Evolutionary conservation across 64 coral and sea anemone genomes (phyloP), one percentile per base, ranked within the genome.

Genomic region (Montipora capricornis): DNA sequence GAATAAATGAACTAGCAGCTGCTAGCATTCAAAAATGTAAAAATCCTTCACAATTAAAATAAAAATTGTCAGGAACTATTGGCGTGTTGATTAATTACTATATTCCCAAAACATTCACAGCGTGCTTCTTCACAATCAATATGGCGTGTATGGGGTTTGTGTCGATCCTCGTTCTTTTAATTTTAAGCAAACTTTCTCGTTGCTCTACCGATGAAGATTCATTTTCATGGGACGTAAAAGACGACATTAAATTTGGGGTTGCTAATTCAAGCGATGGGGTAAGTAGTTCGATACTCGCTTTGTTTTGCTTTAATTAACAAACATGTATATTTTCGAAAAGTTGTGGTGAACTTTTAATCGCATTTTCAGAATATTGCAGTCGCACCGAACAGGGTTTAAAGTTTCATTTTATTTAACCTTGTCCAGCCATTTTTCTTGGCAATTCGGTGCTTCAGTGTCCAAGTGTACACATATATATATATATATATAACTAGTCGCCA

Each of bases 191-290:
- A n/a, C 52, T 73, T 87, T 87, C 85, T 87, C 59, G 74, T 6
- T 79, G 83, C 66, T 47, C 66, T 55, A 10, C 88, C 4, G 91
- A 93, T 90, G 59, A 71, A 87, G 87, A 93, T 73, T 57, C 86
- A 8, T 20, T 71, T 16, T 24, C 83, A 8, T 96, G 91, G 91
- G 47, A 77, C 3, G 91, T 87, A 51, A 66, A 81, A 24, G 67
- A 61, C 20, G 51, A 49, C 26, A 81, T 71, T 20, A 87, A 78
- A 55, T 96, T 96, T 81, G 91, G 95, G 16, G 83, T 87, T 47
- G 91, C 95, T 64, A 74, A 96, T 20, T 48, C 73, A 14, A 68
- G 68, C 68, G 20, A 93, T 11, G 62, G 81, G 95, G 95, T 96
- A 61, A 89, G 68, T 73, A 24, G 62, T 45, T 5, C 48, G 20